Conservation (phyloP, 2,797 vertebrate species). For the Nasua narica region DNA sequence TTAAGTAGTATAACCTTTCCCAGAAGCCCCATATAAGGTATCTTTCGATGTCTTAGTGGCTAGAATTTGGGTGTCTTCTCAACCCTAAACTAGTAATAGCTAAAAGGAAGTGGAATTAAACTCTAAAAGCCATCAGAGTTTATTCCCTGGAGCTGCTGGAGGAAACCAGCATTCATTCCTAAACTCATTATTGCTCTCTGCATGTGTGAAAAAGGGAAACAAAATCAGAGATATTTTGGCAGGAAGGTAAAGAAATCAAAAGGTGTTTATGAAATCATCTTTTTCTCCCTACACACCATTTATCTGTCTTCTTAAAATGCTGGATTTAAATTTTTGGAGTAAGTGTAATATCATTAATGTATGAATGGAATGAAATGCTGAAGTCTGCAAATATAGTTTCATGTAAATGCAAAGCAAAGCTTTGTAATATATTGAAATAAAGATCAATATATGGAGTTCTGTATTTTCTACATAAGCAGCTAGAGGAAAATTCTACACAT, state of each 20-base stretch:
- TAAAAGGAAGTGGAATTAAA: neutral
- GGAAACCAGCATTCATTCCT: neutral
- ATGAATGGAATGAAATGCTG: neutral
- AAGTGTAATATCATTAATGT: neutral
- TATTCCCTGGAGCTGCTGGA: neutral
- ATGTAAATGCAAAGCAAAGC: neutral
- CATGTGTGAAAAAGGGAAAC: neutral
- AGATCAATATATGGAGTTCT: neutral
- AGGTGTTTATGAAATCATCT: neutral
- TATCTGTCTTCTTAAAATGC: neutral
- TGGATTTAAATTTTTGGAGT: neutral
- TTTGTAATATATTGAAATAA: neutral
- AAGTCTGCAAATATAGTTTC: neutral
- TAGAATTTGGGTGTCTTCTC: neutral
- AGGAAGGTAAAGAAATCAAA: neutral
- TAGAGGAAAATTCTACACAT: neutral
- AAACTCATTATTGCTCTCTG: neutral
- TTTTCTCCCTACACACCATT: neutral
- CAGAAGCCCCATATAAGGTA: neutral
- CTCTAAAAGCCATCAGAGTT: neutral
- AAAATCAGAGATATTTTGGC: neutral
- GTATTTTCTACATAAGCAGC: neutral
- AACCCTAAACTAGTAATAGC: neutral
- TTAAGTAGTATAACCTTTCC: neutral
- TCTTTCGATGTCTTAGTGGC: neutral